Conservation (phyloP, 1,140 invertebrate species). For the Acyrthosiphon pisum region DNA sequence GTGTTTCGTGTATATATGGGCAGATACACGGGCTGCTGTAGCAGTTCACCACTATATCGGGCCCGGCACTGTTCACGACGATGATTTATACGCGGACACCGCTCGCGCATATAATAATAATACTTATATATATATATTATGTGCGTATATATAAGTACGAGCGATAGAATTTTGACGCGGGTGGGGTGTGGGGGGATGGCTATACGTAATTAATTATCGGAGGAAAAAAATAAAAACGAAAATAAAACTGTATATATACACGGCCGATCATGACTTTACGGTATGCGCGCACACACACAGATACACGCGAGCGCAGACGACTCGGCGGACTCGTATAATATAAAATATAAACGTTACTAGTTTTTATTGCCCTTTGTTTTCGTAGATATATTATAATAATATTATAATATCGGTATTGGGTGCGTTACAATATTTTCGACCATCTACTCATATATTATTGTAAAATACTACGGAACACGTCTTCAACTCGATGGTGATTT, state of each 20-base stretch:
- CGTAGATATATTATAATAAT: neutral
- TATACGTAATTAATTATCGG: conserved; percentile 54
- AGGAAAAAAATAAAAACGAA: conserved; percentile 39
- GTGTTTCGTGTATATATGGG: conserved; percentile 12
- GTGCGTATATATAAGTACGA: neutral
- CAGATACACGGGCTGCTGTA: conserved; percentile 20
- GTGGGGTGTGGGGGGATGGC: neutral
- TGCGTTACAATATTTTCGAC: neutral
- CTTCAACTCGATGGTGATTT: neutral
- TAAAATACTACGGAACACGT: neutral
- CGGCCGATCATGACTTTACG: neutral
- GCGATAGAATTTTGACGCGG: conserved; percentile 4
- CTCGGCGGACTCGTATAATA: neutral
- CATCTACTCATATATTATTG: neutral
- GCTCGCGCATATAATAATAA: conserved; percentile 14
- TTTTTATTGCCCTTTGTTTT: conserved; percentile 49
- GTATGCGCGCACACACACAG: neutral
- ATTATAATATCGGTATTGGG: neutral
- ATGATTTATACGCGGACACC: conserved; percentile 53
- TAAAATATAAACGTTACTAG: neutral
- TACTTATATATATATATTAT: neutral
- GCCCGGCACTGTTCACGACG: conserved; percentile 17
- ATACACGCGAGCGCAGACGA: neutral
- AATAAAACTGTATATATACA: neutral
- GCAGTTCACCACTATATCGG: conserved; percentile 47